A percentile compares a stretch with the other conserved stretches of the same genome.
These are phyloP conservation scores for Augochlora pura DNA, from an alignment of 1,140 invertebrate genomes.

Conservation along the genomic window DNA sequence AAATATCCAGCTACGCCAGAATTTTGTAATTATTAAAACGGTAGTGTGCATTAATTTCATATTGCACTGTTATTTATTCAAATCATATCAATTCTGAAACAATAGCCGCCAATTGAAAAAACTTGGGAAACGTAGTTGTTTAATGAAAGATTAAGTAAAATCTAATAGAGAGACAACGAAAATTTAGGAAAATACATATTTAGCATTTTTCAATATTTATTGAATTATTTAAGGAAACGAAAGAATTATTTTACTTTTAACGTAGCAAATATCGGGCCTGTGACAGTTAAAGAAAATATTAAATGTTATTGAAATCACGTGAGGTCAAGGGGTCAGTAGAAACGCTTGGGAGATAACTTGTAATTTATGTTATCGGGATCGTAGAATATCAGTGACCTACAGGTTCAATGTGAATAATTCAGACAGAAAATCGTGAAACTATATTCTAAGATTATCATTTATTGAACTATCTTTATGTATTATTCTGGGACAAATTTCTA, in stretches of 20 bases:
- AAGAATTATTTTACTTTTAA: neutral
- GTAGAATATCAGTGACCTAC: conserved; percentile 50
- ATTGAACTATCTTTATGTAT: conserved; percentile 6
- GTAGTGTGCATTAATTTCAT: neutral
- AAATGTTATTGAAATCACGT: conserved; percentile 58
- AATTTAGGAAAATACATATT: neutral
- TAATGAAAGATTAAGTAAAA: neutral
- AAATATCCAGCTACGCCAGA: neutral
- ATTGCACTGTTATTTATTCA: too few species aligned
- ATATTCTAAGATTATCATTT: conserved; percentile 1
- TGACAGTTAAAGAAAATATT: conserved; percentile 5
- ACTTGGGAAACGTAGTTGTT: too few species aligned
- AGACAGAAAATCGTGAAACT: conserved; percentile 1
- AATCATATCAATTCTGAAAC: too few species aligned
- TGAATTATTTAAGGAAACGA: neutral
- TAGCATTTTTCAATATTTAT: neutral
- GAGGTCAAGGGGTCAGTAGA: conserved; percentile 63
- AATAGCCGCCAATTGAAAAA: too few species aligned
- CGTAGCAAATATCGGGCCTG: neutral
- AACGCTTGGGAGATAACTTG: conserved; percentile 53
- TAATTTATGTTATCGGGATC: conserved; percentile 61
- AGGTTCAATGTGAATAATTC: conserved; percentile 7
- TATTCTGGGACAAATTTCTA: neutral
- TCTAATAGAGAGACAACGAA: neutral
- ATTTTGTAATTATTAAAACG: neutral